Conservation (phyloP, 2,888 invertebrate species). For the Drosophila tripunctata region DNA sequence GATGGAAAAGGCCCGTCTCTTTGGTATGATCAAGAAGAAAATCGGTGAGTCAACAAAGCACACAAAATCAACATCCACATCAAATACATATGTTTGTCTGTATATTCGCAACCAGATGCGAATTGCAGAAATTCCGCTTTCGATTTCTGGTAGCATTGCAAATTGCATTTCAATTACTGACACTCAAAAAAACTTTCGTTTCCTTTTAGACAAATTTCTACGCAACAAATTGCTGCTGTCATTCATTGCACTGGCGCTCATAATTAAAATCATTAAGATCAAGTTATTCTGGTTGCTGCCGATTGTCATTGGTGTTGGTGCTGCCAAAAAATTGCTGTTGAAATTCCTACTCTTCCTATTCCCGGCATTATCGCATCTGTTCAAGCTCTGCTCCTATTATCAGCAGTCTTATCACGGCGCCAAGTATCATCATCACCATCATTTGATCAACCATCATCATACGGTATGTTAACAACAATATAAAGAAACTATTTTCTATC, state of each 20-base stretch:
- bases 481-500: slow-evolving; percentile 1
- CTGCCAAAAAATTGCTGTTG: slow-evolving; percentile 93
- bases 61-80: too few relatives aligned
- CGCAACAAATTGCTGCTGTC: slow-evolving; percentile 90
- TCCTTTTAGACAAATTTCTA: slow-evolving; percentile 90
- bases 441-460: slow-evolving; percentile 91
- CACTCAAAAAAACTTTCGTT: slow-evolving; percentile 68
- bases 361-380: slow-evolving; percentile 92
- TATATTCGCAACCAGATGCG: slow-evolving; percentile 6
- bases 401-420: slow-evolving; percentile 89
- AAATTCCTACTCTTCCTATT: slow-evolving; percentile 92
- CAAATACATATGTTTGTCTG: too few relatives aligned
- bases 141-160: slow-evolving; percentile 15
- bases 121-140: slow-evolving; percentile 40
- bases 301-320: slow-evolving; percentile 90
- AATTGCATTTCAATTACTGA: slow-evolving; percentile 18
- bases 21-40: slow-evolving; percentile 86
- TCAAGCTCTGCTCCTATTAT: slow-evolving; percentile 93
- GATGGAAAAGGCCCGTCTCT: slow-evolving; percentile 83
- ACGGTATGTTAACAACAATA: slow-evolving; percentile 84
- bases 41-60: slow-evolving; percentile 77
- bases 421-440: slow-evolving; percentile 93
- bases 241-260: slow-evolving; percentile 90
- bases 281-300: slow-evolving; percentile 92
- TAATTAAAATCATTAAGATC: slow-evolving; percentile 91